Conservation (phyloP, 2,113 vertebrate genomes). For the Smithornis capensis region DNA sequence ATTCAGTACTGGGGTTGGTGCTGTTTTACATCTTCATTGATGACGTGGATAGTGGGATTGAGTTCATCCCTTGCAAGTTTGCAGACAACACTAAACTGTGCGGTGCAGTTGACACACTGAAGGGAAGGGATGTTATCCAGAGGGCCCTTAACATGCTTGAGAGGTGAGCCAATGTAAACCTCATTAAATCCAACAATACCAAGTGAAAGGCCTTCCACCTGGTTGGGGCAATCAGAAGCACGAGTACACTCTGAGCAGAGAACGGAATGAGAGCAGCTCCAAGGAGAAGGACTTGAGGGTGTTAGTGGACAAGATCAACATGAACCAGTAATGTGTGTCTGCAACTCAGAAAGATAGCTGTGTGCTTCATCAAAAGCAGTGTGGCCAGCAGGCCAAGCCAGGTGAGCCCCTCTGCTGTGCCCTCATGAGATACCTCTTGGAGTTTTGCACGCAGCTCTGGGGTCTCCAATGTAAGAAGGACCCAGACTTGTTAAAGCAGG, state of each 20-base stretch:
- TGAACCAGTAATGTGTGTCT: background rate
- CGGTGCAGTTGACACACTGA: too few relatives aligned
- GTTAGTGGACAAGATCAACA: background rate
- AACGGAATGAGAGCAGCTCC: background rate
- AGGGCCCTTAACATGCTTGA: background rate
- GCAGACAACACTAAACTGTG: background rate
- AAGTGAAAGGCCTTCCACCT: background rate
- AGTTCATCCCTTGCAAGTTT: background rate
- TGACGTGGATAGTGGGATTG: background rate
- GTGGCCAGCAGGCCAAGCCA: background rate
- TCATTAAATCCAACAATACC: background rate
- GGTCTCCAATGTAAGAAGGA: background rate
- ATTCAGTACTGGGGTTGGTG: too few relatives aligned
- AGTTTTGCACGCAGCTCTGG: too few relatives aligned
- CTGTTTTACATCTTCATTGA: background rate
- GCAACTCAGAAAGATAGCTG: background rate
- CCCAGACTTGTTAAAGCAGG: too few relatives aligned
- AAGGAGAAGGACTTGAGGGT: background rate
- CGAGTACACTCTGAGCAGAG: background rate
- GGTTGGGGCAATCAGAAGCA: background rate
- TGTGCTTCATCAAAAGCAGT: background rate
- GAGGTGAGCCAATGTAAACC: too few relatives aligned
- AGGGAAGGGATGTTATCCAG: background rate
- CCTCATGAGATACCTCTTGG: background rate
- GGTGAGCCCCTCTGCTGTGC: background rate